These are phyloP conservation scores for Sycophaga agraensis DNA, from an alignment of 1,140 invertebrate species.

Conservation along the genomic window DNA sequence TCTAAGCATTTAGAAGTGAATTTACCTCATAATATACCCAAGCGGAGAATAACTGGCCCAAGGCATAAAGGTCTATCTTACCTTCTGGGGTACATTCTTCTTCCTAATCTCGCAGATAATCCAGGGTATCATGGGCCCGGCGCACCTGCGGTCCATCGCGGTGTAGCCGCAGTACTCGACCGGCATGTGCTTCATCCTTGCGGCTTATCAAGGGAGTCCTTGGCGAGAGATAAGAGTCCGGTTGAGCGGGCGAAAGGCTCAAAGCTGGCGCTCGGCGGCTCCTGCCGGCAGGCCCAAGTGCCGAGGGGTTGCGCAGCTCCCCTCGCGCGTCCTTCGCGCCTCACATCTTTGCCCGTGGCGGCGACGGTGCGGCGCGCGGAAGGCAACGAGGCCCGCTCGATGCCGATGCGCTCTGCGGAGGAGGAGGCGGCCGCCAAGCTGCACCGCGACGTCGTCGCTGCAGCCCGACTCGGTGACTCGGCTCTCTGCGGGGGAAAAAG, in stretches of 20 bases:
- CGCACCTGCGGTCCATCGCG: conserved; percentile 72
- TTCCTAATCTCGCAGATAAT: conserved; percentile 66
- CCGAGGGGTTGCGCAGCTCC: neutral
- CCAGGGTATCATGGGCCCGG: conserved; percentile 77
- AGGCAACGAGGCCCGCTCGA: neutral
- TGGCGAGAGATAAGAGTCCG: neutral
- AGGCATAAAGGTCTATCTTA: too few relatives aligned
- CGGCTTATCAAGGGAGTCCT: neutral
- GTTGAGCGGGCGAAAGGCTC: neutral
- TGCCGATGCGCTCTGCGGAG: too few relatives aligned
- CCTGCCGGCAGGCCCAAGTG: neutral
- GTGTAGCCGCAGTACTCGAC: conserved; percentile 72
- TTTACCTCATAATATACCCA: too few relatives aligned
- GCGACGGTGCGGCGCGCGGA: neutral
- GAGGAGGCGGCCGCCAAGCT: neutral
- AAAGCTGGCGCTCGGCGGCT: neutral
- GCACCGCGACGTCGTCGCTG: neutral
- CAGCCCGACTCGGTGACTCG: neutral
- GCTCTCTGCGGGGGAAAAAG: neutral
- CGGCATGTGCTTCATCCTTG: conserved; percentile 64
- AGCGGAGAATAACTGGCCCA: too few relatives aligned
- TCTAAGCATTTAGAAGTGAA: too few relatives aligned
- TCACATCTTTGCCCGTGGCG: conserved; percentile 7
- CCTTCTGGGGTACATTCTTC: conserved; percentile 61
- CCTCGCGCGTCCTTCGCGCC: neutral